Evolutionary conservation across 2,113 vertebrate genomes (phyloP).

Genomic region (Sigmodon hispidus): DNA sequence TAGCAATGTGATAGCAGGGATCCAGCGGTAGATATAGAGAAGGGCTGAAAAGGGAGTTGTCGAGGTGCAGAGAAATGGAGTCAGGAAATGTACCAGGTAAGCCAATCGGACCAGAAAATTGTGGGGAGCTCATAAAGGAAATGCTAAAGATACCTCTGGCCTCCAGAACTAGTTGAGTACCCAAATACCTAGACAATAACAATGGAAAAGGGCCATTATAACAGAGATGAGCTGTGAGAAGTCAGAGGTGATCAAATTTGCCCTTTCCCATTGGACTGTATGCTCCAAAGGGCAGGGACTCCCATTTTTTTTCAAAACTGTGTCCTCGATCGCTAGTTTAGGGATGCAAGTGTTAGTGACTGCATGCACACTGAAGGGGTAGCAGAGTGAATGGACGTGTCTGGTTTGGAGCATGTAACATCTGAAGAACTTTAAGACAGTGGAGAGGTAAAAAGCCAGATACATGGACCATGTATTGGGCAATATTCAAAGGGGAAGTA

Average conservation of each 20-base stretch:
- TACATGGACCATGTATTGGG: background rate
- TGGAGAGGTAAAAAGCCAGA: constrained; percentile 11
- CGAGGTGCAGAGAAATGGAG: background rate
- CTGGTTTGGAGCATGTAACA: background rate
- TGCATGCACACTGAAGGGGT: background rate
- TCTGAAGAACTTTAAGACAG: constrained; percentile 15
- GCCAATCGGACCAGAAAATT: background rate
- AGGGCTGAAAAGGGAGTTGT: background rate
- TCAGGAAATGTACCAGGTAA: background rate
- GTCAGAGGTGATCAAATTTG: background rate
- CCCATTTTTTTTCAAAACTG: constrained; percentile 24
- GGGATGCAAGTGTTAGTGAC: background rate
- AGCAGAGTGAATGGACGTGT: background rate
- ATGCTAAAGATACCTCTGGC: background rate
- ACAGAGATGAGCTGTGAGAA: background rate
- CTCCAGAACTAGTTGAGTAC: background rate
- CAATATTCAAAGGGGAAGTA: background rate
- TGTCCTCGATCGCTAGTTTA: background rate
- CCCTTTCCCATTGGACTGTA: background rate
- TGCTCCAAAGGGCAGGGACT: background rate
- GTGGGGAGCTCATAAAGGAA: background rate
- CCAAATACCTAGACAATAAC: background rate
- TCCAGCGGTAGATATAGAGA: background rate
- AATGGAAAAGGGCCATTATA: background rate
- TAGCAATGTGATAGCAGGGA: background rate